Evolutionary conservation across 1,140 invertebrate genomes (phyloP).

Genomic region (Arion vulgaris): DNA sequence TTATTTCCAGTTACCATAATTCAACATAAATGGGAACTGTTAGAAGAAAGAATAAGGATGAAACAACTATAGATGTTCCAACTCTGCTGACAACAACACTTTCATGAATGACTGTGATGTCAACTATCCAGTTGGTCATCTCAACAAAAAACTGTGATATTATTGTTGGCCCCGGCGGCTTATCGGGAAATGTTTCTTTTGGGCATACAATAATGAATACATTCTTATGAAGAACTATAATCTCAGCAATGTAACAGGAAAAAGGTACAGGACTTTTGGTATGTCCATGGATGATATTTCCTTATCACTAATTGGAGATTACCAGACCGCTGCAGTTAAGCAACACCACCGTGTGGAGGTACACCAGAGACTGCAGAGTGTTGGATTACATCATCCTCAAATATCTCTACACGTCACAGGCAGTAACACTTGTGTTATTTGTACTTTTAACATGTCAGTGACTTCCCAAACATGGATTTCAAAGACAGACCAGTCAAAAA

Average conservation of each 20-base stretch:
- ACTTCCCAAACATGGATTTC: too few relatives aligned
- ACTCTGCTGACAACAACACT: neutral
- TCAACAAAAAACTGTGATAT: neutral
- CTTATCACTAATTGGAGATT: too few relatives aligned
- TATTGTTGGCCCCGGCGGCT: neutral
- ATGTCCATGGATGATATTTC: too few relatives aligned
- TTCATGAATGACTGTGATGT: neutral
- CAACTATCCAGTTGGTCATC: neutral
- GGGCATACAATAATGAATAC: neutral
- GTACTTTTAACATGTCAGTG: too few relatives aligned
- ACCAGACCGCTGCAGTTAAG: too few relatives aligned
- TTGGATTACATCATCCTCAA: too few relatives aligned
- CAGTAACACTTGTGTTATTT: too few relatives aligned
- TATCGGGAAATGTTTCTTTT: neutral
- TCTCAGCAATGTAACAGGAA: neutral
- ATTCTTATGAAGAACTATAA: neutral
- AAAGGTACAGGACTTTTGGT: too few relatives aligned
- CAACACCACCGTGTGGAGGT: too few relatives aligned
- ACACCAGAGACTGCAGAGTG: too few relatives aligned
- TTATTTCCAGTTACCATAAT: neutral
- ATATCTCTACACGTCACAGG: too few relatives aligned
- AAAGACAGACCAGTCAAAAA: too few relatives aligned
- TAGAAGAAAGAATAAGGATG: neutral
- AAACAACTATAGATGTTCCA: neutral
- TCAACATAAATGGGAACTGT: neutral